These are phyloP conservation scores for Paragorgia papillata DNA, from an alignment of 92 coral and sea anemone genomes.

Conservation along the genomic window DNA sequence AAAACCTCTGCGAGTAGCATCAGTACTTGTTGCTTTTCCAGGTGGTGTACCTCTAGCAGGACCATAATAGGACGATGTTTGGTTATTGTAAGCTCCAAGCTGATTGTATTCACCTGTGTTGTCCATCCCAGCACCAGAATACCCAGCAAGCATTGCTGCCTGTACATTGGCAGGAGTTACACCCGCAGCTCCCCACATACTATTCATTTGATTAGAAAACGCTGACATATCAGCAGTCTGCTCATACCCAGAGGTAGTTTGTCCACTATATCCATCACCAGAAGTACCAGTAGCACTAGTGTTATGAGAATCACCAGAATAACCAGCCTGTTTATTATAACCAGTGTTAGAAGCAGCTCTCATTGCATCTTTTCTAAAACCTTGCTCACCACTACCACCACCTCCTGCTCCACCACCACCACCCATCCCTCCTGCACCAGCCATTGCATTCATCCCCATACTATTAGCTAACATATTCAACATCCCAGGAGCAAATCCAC, in stretches of 20 bases:
- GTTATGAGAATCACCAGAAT: background rate
- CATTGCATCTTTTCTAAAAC: slow-evolving; percentile 11
- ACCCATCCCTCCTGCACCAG: slow-evolving; percentile 1
- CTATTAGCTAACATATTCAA: slow-evolving; percentile 32
- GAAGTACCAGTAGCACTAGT: background rate
- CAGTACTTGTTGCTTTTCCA: background rate
- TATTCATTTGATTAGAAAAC: slow-evolving; percentile 25
- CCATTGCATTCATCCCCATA: slow-evolving; percentile 37
- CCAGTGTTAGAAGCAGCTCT: slow-evolving; percentile 6
- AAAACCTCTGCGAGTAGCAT: slow-evolving; percentile 6
- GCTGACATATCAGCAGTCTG: slow-evolving; percentile 27
- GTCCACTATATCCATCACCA: slow-evolving; percentile 29
- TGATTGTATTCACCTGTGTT: slow-evolving; percentile 16
- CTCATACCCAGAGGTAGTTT: slow-evolving; percentile 1
- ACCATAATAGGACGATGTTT: slow-evolving; percentile 32
- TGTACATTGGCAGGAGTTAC: slow-evolving; percentile 29
- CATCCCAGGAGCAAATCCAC: slow-evolving; percentile 75
- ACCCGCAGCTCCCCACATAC: slow-evolving; percentile 37
- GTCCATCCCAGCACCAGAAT: slow-evolving; percentile 14
- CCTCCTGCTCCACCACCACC: slow-evolving; percentile 20
- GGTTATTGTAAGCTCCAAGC: slow-evolving; percentile 30
- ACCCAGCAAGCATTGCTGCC: slow-evolving; percentile 30
- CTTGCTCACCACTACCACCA: slow-evolving; percentile 10
- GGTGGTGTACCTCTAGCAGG: slow-evolving; percentile 24
- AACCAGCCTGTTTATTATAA: background rate